Percentiles rank a stretch among this genome's conserved stretches.
Conservation (phyloP, 1,140 invertebrate genomes). For the Pseudachorutes palmiensis region DNA sequence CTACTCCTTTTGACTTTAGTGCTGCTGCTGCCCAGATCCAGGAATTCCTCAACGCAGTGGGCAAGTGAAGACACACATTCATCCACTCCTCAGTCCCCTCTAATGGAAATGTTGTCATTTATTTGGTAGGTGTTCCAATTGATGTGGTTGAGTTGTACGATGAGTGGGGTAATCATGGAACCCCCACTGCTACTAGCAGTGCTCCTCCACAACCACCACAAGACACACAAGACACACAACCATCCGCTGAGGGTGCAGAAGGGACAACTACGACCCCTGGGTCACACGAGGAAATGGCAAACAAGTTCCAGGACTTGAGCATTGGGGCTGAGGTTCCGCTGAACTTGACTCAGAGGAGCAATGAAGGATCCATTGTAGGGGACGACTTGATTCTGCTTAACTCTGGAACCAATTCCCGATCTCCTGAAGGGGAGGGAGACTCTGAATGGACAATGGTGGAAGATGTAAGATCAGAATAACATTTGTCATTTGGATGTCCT, state of each 20-base stretch:
- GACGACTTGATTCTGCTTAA: not conserved
- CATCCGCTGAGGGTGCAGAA: no score
- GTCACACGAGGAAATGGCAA: not conserved
- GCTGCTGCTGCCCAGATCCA: slow-evolving; percentile 33
- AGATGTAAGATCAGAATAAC: slow-evolving; percentile 12
- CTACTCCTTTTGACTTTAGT: slow-evolving; percentile 23
- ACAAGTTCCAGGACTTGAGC: slow-evolving; percentile 12
- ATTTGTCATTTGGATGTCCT: not conserved
- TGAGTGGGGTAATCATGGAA: slow-evolving; percentile 29
- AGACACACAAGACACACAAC: no score
- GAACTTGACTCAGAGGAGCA: not conserved
- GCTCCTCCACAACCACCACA: not conserved
- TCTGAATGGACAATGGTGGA: slow-evolving; percentile 33
- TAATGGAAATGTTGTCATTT: not conserved
- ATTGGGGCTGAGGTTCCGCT: slow-evolving; percentile 7
- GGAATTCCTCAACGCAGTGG: slow-evolving; percentile 33
- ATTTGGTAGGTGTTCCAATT: slow-evolving; percentile 30
- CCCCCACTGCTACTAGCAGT: not conserved
- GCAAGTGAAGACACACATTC: slow-evolving; percentile 16
- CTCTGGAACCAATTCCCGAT: not conserved
- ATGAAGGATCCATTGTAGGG: not conserved
- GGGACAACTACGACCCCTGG: no score
- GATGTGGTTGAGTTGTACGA: slow-evolving; percentile 37
- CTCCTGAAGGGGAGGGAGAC: slow-evolving; percentile 22
- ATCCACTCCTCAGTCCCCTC: not conserved